These are phyloP conservation scores for Amiota minor DNA, from an alignment of 2,888 invertebrate species.

Conservation along the genomic window DNA sequence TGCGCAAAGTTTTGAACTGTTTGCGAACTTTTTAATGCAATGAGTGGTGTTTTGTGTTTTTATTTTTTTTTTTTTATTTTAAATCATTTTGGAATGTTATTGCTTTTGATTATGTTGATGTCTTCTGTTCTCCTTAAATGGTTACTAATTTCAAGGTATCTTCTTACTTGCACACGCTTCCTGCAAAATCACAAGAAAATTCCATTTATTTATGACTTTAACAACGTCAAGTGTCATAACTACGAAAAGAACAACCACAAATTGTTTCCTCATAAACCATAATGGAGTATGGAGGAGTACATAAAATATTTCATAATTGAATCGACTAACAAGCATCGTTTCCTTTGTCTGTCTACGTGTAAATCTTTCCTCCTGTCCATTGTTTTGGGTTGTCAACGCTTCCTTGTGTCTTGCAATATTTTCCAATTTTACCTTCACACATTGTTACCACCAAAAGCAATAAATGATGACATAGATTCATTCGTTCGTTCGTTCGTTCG, in stretches of 20 bases:
- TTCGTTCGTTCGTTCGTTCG: not conserved
- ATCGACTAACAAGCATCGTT: conserved; percentile 9
- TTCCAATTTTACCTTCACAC: not conserved
- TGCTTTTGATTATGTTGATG: conserved; percentile 35
- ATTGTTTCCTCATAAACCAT: not conserved
- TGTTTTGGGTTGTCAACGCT: too few species aligned
- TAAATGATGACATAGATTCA: conserved; percentile 24
- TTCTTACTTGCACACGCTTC: not conserved
- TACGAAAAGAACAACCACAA: not conserved
- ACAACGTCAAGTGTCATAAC: not conserved
- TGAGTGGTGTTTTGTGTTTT: conserved; percentile 29
- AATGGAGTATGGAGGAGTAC: not conserved
- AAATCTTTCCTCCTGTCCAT: too few species aligned
- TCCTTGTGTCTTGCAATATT: too few species aligned
- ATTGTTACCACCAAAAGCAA: not conserved
- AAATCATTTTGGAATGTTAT: conserved; percentile 24
- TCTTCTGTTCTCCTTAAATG: conserved; percentile 1
- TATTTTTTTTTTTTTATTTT: conserved; percentile 27
- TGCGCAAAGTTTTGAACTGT: conserved; percentile 56
- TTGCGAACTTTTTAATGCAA: not conserved
- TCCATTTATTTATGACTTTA: not conserved
- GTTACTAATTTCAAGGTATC: too few species aligned
- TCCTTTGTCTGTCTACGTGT: not conserved
- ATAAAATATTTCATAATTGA: conserved; percentile 18
- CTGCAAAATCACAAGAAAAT: not conserved